Conservation (phyloP, 2,888 invertebrate species). For the Malacosoma neustria region DNA sequence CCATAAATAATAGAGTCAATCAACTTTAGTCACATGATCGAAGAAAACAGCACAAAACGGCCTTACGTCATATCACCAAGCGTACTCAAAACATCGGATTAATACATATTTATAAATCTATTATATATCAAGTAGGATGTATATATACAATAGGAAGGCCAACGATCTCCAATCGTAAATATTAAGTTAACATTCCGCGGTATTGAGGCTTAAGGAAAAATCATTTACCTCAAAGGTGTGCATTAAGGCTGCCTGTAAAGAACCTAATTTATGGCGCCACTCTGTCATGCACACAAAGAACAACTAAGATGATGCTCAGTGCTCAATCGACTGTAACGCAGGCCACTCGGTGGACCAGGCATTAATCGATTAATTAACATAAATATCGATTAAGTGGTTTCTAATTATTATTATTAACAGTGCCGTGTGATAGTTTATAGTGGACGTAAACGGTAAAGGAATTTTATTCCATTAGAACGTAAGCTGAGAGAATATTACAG, state of each 20-base stretch:
- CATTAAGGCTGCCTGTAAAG: slow-evolving; percentile 34
- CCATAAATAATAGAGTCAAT: not conserved
- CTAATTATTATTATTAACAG: not conserved
- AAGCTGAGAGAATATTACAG: too few species aligned
- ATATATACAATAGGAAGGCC: slow-evolving; percentile 2
- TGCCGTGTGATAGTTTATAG: not conserved
- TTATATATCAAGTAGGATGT: slow-evolving; percentile 2
- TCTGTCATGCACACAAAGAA: slow-evolving; percentile 16
- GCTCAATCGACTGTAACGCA: slow-evolving; percentile 4
- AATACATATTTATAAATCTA: not conserved
- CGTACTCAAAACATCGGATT: not conserved
- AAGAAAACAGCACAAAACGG: not conserved
- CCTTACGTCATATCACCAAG: not conserved
- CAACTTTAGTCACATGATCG: not conserved
- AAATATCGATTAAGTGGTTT: not conserved
- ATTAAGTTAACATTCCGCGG: slow-evolving; percentile 3
- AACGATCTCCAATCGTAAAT: slow-evolving; percentile 2
- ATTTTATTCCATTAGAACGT: not conserved
- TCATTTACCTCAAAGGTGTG: slow-evolving; percentile 24
- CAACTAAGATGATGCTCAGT: slow-evolving; percentile 13
- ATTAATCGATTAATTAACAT: not conserved
- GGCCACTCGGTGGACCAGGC: not conserved
- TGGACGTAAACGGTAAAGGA: not conserved
- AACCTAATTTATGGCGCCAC: slow-evolving; percentile 34
- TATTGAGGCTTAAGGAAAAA: slow-evolving; percentile 31